Evolutionary conservation across 2,113 vertebrate genomes (phyloP).

Genomic region (Nothocercus nigrocapillus): DNA sequence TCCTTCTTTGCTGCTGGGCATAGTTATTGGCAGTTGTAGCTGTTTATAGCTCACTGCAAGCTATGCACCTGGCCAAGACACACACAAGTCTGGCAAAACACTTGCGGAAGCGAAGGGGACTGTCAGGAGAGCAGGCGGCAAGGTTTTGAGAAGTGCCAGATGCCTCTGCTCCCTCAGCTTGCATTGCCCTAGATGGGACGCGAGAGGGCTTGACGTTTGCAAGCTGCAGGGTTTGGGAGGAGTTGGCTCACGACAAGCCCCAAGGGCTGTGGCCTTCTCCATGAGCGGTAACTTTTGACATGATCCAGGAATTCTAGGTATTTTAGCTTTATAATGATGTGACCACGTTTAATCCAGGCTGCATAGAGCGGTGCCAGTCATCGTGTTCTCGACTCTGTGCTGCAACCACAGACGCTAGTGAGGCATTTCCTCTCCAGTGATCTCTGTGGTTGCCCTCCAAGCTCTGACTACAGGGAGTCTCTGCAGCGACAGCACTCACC

Average conservation of each 20-base stretch:
- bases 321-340: not conserved
- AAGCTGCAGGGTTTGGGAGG: not conserved
- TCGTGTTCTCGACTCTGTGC: not conserved
- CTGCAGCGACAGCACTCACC: not conserved
- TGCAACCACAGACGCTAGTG: not conserved
- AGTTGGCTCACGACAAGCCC: accelerated
- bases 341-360: not conserved
- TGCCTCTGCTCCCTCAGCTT: not conserved
- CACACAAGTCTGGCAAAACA: accelerated
- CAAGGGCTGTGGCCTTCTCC: accelerated
- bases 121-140: accelerated
- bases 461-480: not conserved
- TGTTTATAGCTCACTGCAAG: not conserved
- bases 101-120: accelerated
- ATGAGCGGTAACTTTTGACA: not conserved
- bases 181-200: accelerated
- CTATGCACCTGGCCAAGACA: not conserved
- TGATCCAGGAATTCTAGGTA: not conserved
- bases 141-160: not conserved
- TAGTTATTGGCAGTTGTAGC: not conserved
- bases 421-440: not conserved
- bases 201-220: not conserved
- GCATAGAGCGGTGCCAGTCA: not conserved
- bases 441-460: not conserved
- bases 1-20: not conserved